Base-by-base conservation (phyloP, 2,113 vertebrate genomes). In the Tursiops truncatus region DNA sequence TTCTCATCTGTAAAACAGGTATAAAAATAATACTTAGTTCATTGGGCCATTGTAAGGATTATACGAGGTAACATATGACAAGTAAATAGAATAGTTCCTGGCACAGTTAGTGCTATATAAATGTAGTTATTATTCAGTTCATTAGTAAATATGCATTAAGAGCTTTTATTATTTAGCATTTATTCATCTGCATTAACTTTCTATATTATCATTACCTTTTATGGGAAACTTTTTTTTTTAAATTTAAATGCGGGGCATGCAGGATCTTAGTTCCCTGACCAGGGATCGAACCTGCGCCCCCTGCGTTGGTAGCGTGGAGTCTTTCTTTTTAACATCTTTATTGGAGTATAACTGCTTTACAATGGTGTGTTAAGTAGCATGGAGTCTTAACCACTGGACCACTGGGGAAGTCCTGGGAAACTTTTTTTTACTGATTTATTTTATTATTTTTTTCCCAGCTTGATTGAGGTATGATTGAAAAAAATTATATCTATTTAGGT, bases 41-140 rank as follows among this genome's bases (percentile, higher is more conserved):
- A 56, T n/a, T 21, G 26, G 50, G 14, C 31, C 50, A 2, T 44
- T 67, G 11, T 53, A 60, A 94, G 21, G 31, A 71, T 65, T 76
- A 81, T 60, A 33, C 76, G 33, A 79, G 25, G 6, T 60, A 44
- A 50, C 9, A 60, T 79, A 44, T 13, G 26, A 47, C 70, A 81
- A 96, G 44, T 41, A 41, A 74, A 58, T 25, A 91, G 15, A 83
- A 79, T 12, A 74, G 50, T 50, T 23, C 15, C n/a, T 92, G 20
- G 12, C 23, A 63, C 76, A 50, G 47, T 36, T 82, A 89, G 56
- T 41, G 33, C 31, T n/a, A 77, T 36, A 67, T 36, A 36, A 86
- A 65, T 92, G 18, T 81, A 56, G 50, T 68, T 79, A 79, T 56
- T 95, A 68, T 36, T 96, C 11, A 94, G 53, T 91, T 84, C 83